phyloP scores from a whole-genome alignment of 2,797 vertebrate genomes.

The Pampus argenteus region DNA sequence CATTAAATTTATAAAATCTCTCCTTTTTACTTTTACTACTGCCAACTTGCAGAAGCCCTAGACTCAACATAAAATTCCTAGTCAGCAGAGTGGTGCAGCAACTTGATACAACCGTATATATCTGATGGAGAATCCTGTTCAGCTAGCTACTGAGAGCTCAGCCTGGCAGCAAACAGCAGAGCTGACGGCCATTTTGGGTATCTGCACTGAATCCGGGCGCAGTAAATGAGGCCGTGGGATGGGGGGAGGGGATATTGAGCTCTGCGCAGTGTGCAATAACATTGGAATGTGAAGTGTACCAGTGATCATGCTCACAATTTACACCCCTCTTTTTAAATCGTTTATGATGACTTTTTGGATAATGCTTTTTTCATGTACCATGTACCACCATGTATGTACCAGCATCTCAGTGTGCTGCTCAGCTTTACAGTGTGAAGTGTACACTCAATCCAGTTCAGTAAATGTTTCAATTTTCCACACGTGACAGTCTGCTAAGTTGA shows the following conservation, averaged over 20 bases:
- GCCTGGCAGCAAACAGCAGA: conserved; percentile 68
- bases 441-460: conserved; percentile 12
- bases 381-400: too few species aligned
- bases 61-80: conserved; percentile 16
- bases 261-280: conserved; percentile 71
- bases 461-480: conserved; percentile 16
- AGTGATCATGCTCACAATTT: conserved; percentile 38
- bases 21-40: conserved; percentile 9
- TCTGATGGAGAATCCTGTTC: conserved; percentile 48
- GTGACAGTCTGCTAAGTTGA: conserved; percentile 24
- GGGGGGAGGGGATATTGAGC: conserved; percentile 63
- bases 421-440: conserved; percentile 40
- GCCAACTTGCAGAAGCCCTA: conserved; percentile 14
- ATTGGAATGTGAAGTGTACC: conserved; percentile 70
- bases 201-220: conserved; percentile 67
- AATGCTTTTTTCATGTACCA: conserved; percentile 3
- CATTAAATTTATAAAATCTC: background rate
- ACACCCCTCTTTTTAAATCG: conserved; percentile 24
- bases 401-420: conserved; percentile 33
- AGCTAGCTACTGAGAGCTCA: conserved; percentile 74
- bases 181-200: conserved; percentile 81
- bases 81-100: conserved; percentile 38
- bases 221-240: conserved; percentile 64
- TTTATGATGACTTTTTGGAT: conserved; percentile 11
- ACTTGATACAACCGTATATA: conserved; percentile 54